These are phyloP conservation scores for Acleris literana DNA, from an alignment of 2,888 invertebrate genomes.

Conservation along the genomic window DNA sequence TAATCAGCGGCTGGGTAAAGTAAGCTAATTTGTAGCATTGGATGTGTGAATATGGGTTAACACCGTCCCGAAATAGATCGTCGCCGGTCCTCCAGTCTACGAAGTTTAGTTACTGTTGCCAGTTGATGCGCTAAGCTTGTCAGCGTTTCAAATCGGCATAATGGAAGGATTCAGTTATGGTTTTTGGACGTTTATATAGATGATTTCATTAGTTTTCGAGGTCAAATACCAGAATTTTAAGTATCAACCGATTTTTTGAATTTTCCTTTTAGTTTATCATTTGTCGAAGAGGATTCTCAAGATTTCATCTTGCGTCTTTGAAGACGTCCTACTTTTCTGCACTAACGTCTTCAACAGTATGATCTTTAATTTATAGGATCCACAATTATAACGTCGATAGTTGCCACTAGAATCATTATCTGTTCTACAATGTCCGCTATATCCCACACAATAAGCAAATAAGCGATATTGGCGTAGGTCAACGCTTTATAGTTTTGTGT, in stretches of 20 bases:
- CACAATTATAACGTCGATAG: not conserved
- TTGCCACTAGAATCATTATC: slow-evolving; percentile 6
- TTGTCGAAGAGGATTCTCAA: not conserved
- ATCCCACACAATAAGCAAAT: slow-evolving; percentile 19
- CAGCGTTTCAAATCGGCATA: not conserved
- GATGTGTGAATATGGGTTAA: slow-evolving; percentile 70
- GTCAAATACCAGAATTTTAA: not conserved
- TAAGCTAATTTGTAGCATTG: slow-evolving; percentile 67
- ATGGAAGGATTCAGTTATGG: not conserved
- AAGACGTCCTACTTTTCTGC: not conserved
- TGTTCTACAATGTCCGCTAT: slow-evolving; percentile 5
- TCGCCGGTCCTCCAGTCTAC: slow-evolving; percentile 49
- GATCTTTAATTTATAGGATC: not conserved
- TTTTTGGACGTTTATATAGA: not conserved
- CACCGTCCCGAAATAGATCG: slow-evolving; percentile 69
- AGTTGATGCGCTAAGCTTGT: slow-evolving; percentile 5
- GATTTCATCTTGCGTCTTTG: no score
- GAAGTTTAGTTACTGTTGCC: slow-evolving; percentile 14
- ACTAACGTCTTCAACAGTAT: not conserved
- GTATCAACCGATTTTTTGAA: not conserved
- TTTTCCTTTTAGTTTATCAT: not conserved
- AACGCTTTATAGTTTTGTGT: slow-evolving; percentile 46
- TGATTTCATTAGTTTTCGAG: not conserved
- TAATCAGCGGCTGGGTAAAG: slow-evolving; percentile 52
- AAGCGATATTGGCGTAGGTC: slow-evolving; percentile 30